phyloP scores from a whole-genome alignment of 2,113 vertebrate species.

The Camarhynchus parvulus region DNA sequence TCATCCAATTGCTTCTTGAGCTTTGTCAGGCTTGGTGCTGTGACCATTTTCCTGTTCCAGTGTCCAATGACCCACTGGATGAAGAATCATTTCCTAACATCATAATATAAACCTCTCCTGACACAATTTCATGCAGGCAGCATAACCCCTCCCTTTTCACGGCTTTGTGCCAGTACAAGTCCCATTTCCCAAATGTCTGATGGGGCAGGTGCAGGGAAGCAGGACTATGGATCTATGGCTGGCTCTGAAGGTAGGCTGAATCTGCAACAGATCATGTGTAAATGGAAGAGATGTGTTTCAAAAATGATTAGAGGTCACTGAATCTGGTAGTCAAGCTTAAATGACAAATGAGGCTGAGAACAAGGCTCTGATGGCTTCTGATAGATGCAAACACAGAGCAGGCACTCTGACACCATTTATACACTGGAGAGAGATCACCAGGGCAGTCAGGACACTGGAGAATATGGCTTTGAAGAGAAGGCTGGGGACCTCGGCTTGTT shows the following conservation, averaged over 20 bases:
- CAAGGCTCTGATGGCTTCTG: not conserved
- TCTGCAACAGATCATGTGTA: not conserved
- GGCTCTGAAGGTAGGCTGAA: not conserved
- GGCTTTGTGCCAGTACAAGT: not conserved
- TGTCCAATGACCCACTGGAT: not conserved
- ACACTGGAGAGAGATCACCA: not conserved
- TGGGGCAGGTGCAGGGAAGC: not conserved
- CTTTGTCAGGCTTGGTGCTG: not conserved
- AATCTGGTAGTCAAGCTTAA: fast-evolving
- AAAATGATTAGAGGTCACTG: not conserved
- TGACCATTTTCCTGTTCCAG: not conserved
- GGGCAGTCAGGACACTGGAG: not conserved
- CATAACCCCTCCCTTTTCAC: not conserved
- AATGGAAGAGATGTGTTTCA: not conserved
- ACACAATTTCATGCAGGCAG: not conserved
- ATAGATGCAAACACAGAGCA: not conserved
- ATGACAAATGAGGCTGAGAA: not conserved
- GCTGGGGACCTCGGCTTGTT: not conserved
- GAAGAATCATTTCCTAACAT: not conserved
- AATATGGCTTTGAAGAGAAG: not conserved
- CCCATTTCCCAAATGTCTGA: not conserved
- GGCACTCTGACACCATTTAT: not conserved
- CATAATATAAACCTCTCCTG: not conserved
- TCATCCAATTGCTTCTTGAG: not conserved
- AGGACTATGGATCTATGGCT: not conserved